phyloP scores from a whole-genome alignment of 1,140 invertebrate genomes.

The Drosophila trapezifrons region DNA sequence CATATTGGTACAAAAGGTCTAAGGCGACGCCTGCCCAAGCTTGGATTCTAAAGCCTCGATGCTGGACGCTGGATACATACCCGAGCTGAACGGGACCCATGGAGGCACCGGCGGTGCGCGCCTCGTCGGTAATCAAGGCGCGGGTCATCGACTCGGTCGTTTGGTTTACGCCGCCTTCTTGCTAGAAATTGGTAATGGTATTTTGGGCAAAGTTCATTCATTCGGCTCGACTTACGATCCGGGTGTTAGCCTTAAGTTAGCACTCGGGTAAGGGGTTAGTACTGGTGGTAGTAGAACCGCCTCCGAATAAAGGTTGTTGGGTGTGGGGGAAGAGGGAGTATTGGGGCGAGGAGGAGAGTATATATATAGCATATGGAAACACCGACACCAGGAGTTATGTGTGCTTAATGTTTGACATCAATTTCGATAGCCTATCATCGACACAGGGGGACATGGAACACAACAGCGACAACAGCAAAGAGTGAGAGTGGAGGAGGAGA shows the following conservation, averaged over 20 bases:
- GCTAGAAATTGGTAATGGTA: conserved; percentile 85
- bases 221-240: conserved; percentile 14
- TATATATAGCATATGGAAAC: conserved; percentile 22
- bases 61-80: conserved; percentile 88
- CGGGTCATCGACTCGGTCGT: conserved; percentile 96
- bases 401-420: conserved; percentile 43
- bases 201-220: conserved; percentile 48
- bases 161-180: conserved; percentile 94
- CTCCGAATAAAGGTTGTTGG: conserved; percentile 36
- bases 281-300: conserved; percentile 46
- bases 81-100: conserved; percentile 95
- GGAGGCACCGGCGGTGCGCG: conserved; percentile 90
- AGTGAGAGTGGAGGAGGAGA: conserved; percentile 38
- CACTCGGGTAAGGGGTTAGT: conserved; percentile 21
- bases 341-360: background rate
- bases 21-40: conserved; percentile 13
- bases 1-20: conserved; percentile 1
- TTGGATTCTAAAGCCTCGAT: conserved; percentile 20
- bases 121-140: conserved; percentile 94
- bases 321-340: background rate
- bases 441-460: conserved; percentile 30
- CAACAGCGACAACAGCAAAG: conserved; percentile 38
- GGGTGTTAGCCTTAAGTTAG: conserved; percentile 18
- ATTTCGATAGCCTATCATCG: conserved; percentile 28
- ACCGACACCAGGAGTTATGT: conserved; percentile 61